Conservation (phyloP, 2,888 invertebrate species). For the Drosophila demipolita region DNA sequence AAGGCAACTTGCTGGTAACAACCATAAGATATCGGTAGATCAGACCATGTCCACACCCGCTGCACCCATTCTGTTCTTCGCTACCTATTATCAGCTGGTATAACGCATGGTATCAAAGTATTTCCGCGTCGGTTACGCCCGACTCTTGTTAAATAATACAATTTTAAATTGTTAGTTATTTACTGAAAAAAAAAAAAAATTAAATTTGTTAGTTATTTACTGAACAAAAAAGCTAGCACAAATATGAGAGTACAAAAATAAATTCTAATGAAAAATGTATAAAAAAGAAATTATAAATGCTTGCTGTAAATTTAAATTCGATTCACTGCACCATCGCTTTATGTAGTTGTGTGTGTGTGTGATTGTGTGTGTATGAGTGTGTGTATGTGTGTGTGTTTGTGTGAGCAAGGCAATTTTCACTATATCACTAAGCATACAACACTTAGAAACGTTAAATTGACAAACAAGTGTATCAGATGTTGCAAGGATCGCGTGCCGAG, state of each 20-base stretch:
- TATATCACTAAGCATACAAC: conserved; percentile 4
- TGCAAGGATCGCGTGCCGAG: no score
- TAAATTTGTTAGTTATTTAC: no score
- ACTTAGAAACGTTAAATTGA: no score
- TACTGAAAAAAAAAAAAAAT: not conserved
- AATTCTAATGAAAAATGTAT: not conserved
- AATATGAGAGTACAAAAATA: no score
- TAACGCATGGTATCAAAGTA: no score
- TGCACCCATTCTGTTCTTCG: no score
- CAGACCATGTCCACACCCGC: no score
- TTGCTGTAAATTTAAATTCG: conserved; percentile 16
- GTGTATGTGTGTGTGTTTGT: conserved; percentile 13
- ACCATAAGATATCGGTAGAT: no score
- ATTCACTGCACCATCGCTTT: conserved; percentile 32
- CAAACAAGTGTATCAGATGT: no score
- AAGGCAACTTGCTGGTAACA: no score
- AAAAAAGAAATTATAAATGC: not conserved
- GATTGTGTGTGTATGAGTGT: conserved; percentile 15
- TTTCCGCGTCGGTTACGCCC: no score
- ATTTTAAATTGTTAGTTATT: not conserved
- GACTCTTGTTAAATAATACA: not conserved
- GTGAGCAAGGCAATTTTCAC: conserved; percentile 30
- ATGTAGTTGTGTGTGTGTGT: not conserved
- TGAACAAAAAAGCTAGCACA: not conserved
- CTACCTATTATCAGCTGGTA: no score